Base-by-base conservation (phyloP, 1,140 invertebrate genomes). In the Mya arenaria region DNA sequence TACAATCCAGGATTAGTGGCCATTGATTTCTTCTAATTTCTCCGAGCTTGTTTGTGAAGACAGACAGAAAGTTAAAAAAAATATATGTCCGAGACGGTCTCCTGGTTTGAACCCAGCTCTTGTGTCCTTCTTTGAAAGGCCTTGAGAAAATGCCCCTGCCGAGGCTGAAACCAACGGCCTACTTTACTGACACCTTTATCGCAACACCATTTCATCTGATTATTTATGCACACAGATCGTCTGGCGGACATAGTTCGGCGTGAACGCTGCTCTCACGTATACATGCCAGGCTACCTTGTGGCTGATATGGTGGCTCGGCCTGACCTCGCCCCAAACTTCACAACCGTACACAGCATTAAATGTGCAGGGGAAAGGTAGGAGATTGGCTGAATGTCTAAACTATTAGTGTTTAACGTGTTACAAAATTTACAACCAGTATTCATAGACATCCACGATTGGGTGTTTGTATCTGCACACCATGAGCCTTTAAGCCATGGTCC, bases 241-340 rank as follows among this genome's bases (percentile, higher is more conserved):
- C 3, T 72, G n/a, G 17, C 23, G 8, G 28, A 55, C 5, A 44
- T 72, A 17, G 36, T 72, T 4, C 13, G n/a, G 37, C 8, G 19
- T 5, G 69, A 72, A 34, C 69, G 69, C 5, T 72, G 69, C 8
- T 56, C 44, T n/a, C 52, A 72, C 23, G 44, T 72, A 5, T 72
- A 55, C 30, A 15, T 72, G 25, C 69, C 69, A 15, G 30, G 69
- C 10, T 72, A 72, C 34, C 25, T 72, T 17, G 44, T 34, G 25
- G 10, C 28, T 6, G 69, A 72, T 56, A 1, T 72, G 13, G 13
- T 72, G 1, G 25, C 30, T 15, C 28, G 13, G 19, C 15, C 44
- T 15, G 52, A 32, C 30, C 48, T 72, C 13, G 28, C 13, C 19
- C 23, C 17, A 19, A 28, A 19, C 32, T 72, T 72, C 41, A 34